Base-by-base conservation (phyloP, 2,888 invertebrate genomes). In the Pachydiplax longipennis region DNA sequence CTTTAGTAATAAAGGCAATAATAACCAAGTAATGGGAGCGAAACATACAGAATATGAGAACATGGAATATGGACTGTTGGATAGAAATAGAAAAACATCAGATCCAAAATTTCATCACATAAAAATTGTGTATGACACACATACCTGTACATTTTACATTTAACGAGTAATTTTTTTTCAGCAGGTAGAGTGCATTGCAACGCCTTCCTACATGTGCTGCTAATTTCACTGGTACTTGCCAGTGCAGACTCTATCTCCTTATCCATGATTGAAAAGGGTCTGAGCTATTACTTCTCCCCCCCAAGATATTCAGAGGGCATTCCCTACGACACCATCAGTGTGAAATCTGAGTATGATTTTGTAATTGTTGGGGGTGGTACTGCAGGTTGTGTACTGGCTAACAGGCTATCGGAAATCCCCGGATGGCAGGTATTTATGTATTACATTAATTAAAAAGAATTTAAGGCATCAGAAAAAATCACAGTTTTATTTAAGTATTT, bases 301-400 rank as follows among this genome's bases (percentile, higher is more conserved):
- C 87, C 82, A 2, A 82, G 65, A 44, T 12, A 91, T 61, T 37
- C 53, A 2, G 91, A 91, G n/a, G 91, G 91, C 37, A 37, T 91
- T 25, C 81, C 91, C 18, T 73, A 83, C 18, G 82, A 91, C 44
- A 91, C 91, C 35, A 61, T 4, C 15, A 83, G 0, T n/a, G 22
- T 91, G 25, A 44, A 95, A 94, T 93, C 61, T 92, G 82, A 91
- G 61, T 96, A 96, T 93, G 96, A 97, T 92, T 97, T 96, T 92
- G 94, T 96, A 5, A 94, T 96, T 37, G 94, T 97, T 0, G 97
- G 97, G 0, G 96, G 96, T 0, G 97, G 97, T 0, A 95, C 96
- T 0, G 96, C 96, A 0, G 97, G 97, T 0, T 95, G 96, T 0
- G 96, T 96, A 0, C 92, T 97, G 15, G 97, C 97, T 0, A 95